These are phyloP conservation scores for Gonioctena quinquepunctata DNA, from an alignment of 1,140 invertebrate species.

Conservation along the genomic window DNA sequence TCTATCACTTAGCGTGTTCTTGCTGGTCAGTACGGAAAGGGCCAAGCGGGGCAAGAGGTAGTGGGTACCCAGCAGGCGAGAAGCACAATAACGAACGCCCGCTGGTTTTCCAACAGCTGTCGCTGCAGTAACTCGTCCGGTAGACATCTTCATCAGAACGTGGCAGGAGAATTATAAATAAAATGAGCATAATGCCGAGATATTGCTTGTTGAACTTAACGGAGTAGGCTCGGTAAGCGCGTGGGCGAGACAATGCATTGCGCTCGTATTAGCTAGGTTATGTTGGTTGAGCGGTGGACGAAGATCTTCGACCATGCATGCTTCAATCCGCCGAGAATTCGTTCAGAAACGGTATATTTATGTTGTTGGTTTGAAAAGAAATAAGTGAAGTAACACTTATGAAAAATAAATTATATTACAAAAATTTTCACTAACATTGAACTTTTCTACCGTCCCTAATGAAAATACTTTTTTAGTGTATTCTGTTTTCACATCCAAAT, in stretches of 20 bases:
- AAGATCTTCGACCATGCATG: not conserved
- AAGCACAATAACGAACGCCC: slow-evolving; percentile 49
- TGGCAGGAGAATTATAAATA: slow-evolving; percentile 53
- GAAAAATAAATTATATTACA: no score
- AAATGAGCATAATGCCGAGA: slow-evolving; percentile 43
- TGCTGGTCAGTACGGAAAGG: no score
- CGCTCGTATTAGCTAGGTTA: not conserved
- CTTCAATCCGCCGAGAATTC: not conserved
- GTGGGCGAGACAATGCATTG: slow-evolving; percentile 13
- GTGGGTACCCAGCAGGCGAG: slow-evolving; percentile 42
- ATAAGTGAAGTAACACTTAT: no score
- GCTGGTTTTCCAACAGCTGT: slow-evolving; percentile 52
- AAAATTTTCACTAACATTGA: no score
- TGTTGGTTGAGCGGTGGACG: not conserved
- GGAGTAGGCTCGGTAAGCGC: slow-evolving; percentile 10
- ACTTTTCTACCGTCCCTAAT: no score
- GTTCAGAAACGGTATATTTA: no score
- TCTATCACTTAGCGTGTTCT: no score
- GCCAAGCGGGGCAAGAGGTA: not conserved
- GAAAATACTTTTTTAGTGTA: no score
- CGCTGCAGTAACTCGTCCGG: slow-evolving; percentile 48
- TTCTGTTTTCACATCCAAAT: no score
- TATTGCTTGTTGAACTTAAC: slow-evolving; percentile 41
- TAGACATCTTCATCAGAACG: slow-evolving; percentile 53
- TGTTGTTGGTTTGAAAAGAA: no score